These are phyloP conservation scores for Drosophila lini DNA, from an alignment of 1,140 invertebrate species.

Conservation along the genomic window DNA sequence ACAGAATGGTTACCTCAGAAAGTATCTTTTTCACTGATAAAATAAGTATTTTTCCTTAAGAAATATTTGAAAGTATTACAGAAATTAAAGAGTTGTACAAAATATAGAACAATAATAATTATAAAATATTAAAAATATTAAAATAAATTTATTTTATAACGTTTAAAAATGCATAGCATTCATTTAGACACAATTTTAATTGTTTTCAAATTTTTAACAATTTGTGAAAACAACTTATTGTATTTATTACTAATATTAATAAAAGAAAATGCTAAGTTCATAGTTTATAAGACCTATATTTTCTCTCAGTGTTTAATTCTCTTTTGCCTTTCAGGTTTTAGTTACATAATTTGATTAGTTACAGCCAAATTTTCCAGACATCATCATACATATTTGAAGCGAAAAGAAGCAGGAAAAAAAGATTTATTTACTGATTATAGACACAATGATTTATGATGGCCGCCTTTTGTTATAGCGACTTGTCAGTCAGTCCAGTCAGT, in stretches of 20 bases:
- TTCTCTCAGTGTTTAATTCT: constrained; percentile 4
- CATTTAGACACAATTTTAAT: too few relatives aligned
- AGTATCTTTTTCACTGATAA: background rate
- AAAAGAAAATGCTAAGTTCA: too few relatives aligned
- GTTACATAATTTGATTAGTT: constrained; percentile 79
- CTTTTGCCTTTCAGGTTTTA: constrained; percentile 36
- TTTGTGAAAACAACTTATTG: too few relatives aligned
- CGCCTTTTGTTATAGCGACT: constrained; percentile 35
- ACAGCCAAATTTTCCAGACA: constrained; percentile 44
- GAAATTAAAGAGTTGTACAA: too few relatives aligned
- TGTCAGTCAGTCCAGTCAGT: constrained; percentile 33
- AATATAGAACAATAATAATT: too few relatives aligned
- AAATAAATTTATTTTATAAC: too few relatives aligned
- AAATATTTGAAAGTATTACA: background rate
- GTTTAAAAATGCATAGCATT: too few relatives aligned
- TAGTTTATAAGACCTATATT: too few relatives aligned
- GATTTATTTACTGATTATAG: constrained; percentile 74
- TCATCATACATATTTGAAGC: constrained; percentile 73
- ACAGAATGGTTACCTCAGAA: background rate
- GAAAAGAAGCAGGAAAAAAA: constrained; percentile 39
- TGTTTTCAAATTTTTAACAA: too few relatives aligned
- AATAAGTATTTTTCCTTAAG: background rate
- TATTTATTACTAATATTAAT: too few relatives aligned
- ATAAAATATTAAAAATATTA: too few relatives aligned
- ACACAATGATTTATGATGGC: constrained; percentile 68